These are phyloP conservation scores for Clanis bilineata DNA, from an alignment of 2,888 invertebrate species.

Conservation along the genomic window DNA sequence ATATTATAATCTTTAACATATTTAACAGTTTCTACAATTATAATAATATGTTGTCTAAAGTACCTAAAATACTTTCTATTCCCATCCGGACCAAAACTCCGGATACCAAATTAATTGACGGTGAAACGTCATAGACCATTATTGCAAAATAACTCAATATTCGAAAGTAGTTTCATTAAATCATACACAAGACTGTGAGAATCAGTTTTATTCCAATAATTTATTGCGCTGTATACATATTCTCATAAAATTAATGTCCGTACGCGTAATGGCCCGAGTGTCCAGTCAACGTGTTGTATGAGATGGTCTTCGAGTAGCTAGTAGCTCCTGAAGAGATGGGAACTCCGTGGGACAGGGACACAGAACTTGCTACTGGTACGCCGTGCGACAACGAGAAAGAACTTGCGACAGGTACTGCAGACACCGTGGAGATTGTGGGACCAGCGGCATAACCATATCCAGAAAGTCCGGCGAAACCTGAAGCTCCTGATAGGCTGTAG, in stretches of 20 bases:
- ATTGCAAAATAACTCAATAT: neutral
- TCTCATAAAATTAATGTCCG: constrained; percentile 12
- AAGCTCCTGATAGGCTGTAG: constrained; percentile 1
- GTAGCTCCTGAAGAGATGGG: constrained; percentile 10
- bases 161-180: neutral
- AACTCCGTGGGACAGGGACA: constrained; percentile 11
- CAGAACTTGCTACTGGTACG: neutral
- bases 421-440: neutral
- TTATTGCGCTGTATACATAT: constrained; percentile 14
- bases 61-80: neutral
- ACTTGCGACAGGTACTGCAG: neutral
- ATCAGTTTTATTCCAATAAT: constrained; percentile 18
- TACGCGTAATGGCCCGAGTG: constrained; percentile 23
- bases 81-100: neutral
- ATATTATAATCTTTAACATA: neutral
- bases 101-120: too few species aligned
- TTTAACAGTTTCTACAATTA: too few species aligned
- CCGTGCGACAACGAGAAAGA: constrained; percentile 9
- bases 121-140: neutral
- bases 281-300: constrained; percentile 26
- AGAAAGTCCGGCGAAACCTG: neutral
- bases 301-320: constrained; percentile 26
- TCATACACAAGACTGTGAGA: constrained; percentile 2
- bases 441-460: constrained; percentile 1
- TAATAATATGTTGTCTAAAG: neutral